Evolutionary conservation across 2,888 invertebrate species (phyloP), one percentile per base, ranked within the genome.

Genomic region (Coleophora flavipennella): DNA sequence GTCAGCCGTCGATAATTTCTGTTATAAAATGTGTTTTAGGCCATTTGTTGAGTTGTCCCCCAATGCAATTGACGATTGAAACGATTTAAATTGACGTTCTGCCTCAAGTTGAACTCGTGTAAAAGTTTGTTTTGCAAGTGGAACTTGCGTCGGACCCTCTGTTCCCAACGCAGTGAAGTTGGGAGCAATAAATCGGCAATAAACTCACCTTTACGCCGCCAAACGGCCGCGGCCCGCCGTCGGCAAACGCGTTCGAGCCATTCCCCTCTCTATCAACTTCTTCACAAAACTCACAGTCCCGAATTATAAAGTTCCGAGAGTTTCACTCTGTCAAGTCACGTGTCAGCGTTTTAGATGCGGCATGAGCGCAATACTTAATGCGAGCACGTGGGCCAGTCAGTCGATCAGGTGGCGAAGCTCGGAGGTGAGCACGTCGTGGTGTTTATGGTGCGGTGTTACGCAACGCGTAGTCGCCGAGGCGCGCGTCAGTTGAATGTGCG

Each of bases 401-500:
- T 27, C 37, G 38, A 12, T 9, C 28, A 26, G 25, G 38, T 32
- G 27, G 60, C 64, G 67, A 71, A 74, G 77, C 72, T 75, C 68
- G 72, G 67, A 61, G 62, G 59, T 60, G 63, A 67, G 59, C 70
- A 71, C 75, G 78, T 69, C 71, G 73, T 69, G 73, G 79, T 81
- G 83, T 84, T 83, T 83, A 83, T 79, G 76, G 76, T 74, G 75
- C 78, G 77, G 64, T 61, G 66, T 83, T 83, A 83, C 83, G 83
- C 83, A 83, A 83, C 83, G 81, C 81, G 83, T 81, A 74, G 76
- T 81, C 81, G 78, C 80, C 76, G 71, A 73, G 79, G 70, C 79
- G 83, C 80, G 83, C 84, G 84, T 84, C 83, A 83, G 78, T 74
- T 66, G 83, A 84, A 79, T 80, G 81, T 81, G 84, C 72, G 79